Evolutionary conservation across 2,797 vertebrate species (phyloP).

Genomic region (Poeciliopsis gracilis): DNA sequence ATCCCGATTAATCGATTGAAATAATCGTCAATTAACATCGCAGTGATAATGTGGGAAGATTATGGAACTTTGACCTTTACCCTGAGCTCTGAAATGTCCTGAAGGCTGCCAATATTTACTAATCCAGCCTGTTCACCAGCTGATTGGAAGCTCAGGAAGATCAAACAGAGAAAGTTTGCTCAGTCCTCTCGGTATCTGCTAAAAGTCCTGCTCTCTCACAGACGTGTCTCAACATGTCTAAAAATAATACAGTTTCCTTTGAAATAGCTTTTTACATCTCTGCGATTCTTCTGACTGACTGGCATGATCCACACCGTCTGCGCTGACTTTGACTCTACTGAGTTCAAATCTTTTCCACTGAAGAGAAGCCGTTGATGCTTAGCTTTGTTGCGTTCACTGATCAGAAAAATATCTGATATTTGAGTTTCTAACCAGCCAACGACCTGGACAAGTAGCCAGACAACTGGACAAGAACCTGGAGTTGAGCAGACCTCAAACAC

Average conservation of each 20-base stretch:
- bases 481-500: neutral
- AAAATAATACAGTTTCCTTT: neutral
- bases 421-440: neutral
- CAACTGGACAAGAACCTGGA: neutral
- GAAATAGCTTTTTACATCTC: neutral
- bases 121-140: neutral
- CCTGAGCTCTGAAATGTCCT: neutral
- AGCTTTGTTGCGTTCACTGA: neutral
- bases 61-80: neutral
- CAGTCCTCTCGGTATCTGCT: neutral
- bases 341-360: neutral
- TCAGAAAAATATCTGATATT: neutral
- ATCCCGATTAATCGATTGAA: no score
- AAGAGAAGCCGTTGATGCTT: neutral
- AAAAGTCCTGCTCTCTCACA: neutral
- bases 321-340: neutral
- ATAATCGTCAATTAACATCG: no score
- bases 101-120: neutral
- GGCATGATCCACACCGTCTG: neutral
- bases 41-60: neutral
- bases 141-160: neutral
- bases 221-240: neutral
- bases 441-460: neutral
- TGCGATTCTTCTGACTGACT: neutral
- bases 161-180: neutral